phyloP scores from a whole-genome alignment of 2,888 invertebrate genomes.

The Mesoligia furuncula region DNA sequence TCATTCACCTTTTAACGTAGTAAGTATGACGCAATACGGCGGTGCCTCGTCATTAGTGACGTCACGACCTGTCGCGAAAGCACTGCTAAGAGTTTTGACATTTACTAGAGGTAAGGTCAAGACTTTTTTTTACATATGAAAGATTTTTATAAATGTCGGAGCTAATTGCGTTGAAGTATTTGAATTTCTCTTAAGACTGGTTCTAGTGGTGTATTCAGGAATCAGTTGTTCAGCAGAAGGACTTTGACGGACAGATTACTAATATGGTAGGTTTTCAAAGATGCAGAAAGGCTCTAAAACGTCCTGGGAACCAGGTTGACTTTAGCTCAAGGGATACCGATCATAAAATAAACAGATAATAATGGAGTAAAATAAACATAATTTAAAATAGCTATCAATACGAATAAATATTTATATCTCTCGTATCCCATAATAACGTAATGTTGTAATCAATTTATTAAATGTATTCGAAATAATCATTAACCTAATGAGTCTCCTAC shows the following conservation, averaged over 20 bases:
- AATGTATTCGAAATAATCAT: slow-evolving; percentile 34
- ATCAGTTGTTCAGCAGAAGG: neutral
- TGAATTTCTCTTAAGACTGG: slow-evolving; percentile 18
- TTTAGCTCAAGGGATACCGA: neutral
- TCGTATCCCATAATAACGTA: neutral
- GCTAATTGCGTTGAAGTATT: slow-evolving; percentile 28
- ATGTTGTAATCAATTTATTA: slow-evolving; percentile 28
- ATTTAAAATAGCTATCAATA: slow-evolving; percentile 19
- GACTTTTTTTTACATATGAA: slow-evolving; percentile 15
- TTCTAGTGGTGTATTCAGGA: neutral
- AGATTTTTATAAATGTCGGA: slow-evolving; percentile 28
- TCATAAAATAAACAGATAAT: neutral
- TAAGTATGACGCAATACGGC: slow-evolving; percentile 40
- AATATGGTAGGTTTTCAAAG: neutral
- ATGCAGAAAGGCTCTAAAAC: neutral
- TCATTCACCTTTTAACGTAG: slow-evolving; percentile 25
- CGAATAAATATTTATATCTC: slow-evolving; percentile 29
- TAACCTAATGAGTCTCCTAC: slow-evolving; percentile 16
- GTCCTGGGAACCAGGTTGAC: too few relatives aligned
- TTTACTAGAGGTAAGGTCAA: slow-evolving; percentile 37
- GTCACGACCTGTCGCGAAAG: slow-evolving; percentile 41
- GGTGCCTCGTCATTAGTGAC: slow-evolving; percentile 31
- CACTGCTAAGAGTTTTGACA: slow-evolving; percentile 47
- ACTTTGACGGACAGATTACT: neutral
- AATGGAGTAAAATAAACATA: neutral